A percentile compares a stretch with the other conserved stretches of the same genome.
phyloP scores from a whole-genome alignment of 2,888 invertebrate species.

The Apoda limacodes region DNA sequence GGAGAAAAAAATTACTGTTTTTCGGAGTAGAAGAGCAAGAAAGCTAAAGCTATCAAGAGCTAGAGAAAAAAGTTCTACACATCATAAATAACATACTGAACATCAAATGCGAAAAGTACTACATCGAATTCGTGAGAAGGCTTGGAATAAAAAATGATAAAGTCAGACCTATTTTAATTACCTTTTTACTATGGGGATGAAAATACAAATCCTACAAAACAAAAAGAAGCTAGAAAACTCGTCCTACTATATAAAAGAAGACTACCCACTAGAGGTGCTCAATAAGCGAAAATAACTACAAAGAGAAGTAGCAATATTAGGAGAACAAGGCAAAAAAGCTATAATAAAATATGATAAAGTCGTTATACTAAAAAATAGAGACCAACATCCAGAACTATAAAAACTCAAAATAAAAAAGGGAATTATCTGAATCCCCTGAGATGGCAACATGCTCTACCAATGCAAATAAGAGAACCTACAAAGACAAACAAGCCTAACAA shows the following conservation, averaged over 20 bases:
- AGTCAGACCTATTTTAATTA: too few species aligned
- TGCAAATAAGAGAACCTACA: too few species aligned
- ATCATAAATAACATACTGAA: background rate
- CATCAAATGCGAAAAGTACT: background rate
- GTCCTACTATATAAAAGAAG: slow-evolving; percentile 14
- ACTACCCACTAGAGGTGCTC: slow-evolving; percentile 12
- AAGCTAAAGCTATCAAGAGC: too few species aligned
- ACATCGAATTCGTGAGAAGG: too few species aligned
- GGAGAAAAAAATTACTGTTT: too few species aligned
- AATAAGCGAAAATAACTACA: slow-evolving; percentile 16
- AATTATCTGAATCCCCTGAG: background rate
- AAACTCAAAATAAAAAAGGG: too few species aligned
- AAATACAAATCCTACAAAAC: slow-evolving; percentile 12
- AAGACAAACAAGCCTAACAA: too few species aligned
- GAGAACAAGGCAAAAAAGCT: slow-evolving; percentile 10
- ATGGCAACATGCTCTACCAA: too few species aligned
- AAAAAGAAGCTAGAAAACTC: slow-evolving; percentile 9
- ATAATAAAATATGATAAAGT: slow-evolving; percentile 15
- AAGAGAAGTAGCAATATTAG: slow-evolving; percentile 8
- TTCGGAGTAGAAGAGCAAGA: too few species aligned
- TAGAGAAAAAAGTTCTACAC: too few species aligned
- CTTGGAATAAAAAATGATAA: too few species aligned
- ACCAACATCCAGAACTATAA: slow-evolving; percentile 3
- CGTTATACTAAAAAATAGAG: slow-evolving; percentile 4
- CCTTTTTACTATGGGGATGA: too few species aligned